A percentile compares a stretch with the other conserved stretches of the same genome.
phyloP scores from a whole-genome alignment of 2,888 invertebrate genomes.

The Clitarchus hookeri region DNA sequence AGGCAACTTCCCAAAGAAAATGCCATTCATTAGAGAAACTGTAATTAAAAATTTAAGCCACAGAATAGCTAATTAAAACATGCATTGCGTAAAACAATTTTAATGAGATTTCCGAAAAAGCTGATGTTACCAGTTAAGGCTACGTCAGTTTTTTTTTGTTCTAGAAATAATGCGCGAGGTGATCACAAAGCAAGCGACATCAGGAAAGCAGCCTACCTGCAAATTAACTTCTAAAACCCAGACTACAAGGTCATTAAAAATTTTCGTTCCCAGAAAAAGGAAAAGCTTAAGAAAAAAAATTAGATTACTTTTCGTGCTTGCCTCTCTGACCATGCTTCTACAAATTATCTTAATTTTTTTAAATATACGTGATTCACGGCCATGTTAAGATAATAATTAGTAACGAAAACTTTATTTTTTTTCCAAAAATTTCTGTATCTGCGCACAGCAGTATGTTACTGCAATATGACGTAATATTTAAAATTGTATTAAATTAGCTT shows the following conservation, averaged over 20 bases:
- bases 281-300: not conserved
- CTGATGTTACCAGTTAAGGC: slow-evolving; percentile 2
- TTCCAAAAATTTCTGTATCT: no score
- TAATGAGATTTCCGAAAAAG: slow-evolving; percentile 30
- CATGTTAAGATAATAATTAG: no score
- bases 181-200: not conserved
- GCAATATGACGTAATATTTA: no score
- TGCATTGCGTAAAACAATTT: slow-evolving; percentile 33
- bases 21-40: slow-evolving; percentile 34
- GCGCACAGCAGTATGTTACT: no score
- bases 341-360: not conserved
- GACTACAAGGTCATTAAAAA: not conserved
- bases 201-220: not conserved
- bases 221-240: slow-evolving; percentile 1
- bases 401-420: no score
- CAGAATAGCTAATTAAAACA: slow-evolving; percentile 35
- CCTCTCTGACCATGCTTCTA: not conserved
- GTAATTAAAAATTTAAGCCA: slow-evolving; percentile 35
- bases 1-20: slow-evolving; percentile 31
- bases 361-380: no score
- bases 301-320: not conserved
- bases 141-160: not conserved
- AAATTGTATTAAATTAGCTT: no score
- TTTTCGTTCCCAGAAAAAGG: not conserved
- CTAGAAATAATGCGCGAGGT: not conserved